Evolutionary conservation across 1,140 invertebrate genomes (phyloP), one percentile per base, ranked within the genome.

Genomic region (Euglossa dilemma): DNA sequence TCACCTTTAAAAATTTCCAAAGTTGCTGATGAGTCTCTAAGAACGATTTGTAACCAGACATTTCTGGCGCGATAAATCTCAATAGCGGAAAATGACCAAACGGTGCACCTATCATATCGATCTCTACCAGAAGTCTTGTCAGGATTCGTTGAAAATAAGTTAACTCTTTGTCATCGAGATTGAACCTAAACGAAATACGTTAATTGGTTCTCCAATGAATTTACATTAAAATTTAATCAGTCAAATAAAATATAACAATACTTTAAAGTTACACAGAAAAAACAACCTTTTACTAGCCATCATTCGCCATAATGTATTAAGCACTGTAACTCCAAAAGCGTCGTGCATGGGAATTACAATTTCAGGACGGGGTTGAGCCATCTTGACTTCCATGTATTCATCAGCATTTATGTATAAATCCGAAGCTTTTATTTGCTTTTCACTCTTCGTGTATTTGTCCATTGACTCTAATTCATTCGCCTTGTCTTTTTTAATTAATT

Each of bases 221-320:
- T 16, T n/a, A n/a, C 4, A 67, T 18, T 54, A 23, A 45, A 47
- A n/a, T 20, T 36, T 63, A 5, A 25, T 45, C 16, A 18, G 43
- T 36, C 7, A n/a, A 69, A 3, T 28, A 43, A 36, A 16, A 36
- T 4, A 4, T 36, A 36, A 36, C 36, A 36, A 61, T 61, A 61
- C 14, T 54, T 56, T 6, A 20, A 18, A 18, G 28, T 43, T 2
- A 54, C 4, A 64, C 0, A 61, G 54, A 28, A 23, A 4, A 23
- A 20, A 67, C 90, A 94, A 96, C 88, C 96, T 92, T 87, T 95
- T 96, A 2, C 98, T 97, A 75, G 98, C 97, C 93, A 98, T 96
- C 96, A 98, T 97, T 73, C 95, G 96, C 97, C 98, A 98, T 0
- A 99, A 93, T 0, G 97, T 97, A 88, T 99, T 99, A 18, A 98